A percentile compares a stretch with the other conserved stretches of the same genome.
phyloP scores from a whole-genome alignment of 2,113 vertebrate genomes.

The Hippopotamus amphibius region DNA sequence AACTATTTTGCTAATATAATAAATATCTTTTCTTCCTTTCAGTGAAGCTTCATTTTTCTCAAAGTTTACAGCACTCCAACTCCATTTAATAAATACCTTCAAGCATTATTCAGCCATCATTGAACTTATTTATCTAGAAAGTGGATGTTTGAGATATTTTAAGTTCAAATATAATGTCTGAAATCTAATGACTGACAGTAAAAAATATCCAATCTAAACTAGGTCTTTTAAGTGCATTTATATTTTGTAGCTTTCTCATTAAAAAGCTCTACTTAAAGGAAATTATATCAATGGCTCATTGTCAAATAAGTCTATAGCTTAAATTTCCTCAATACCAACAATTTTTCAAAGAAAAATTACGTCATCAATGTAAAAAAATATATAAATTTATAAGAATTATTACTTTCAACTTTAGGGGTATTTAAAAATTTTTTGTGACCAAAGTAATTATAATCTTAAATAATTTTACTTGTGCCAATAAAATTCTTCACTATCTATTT shows the following conservation, averaged over 20 bases:
- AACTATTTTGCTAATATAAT: not conserved
- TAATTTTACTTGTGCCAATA: not conserved
- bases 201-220: not conserved
- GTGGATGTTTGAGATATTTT: not conserved
- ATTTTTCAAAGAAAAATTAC: not conserved
- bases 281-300: not conserved
- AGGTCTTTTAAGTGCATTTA: not conserved
- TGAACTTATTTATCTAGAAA: slow-evolving; percentile 3
- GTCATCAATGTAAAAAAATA: not conserved
- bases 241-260: not conserved
- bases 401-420: slow-evolving; percentile 9
- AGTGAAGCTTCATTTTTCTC: not conserved
- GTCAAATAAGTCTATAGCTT: not conserved
- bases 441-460: slow-evolving; percentile 6
- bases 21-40: not conserved
- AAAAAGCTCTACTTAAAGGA: not conserved
- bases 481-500: not conserved
- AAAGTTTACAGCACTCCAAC: not conserved
- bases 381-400: slow-evolving; percentile 18
- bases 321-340: not conserved
- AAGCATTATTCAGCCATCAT: not conserved
- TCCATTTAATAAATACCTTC: not conserved
- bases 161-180: not conserved
- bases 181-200: not conserved
- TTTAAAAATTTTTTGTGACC: not conserved